These are phyloP conservation scores for Edolisoma coerulescens DNA, from an alignment of 2,113 vertebrate genomes.

Conservation along the genomic window DNA sequence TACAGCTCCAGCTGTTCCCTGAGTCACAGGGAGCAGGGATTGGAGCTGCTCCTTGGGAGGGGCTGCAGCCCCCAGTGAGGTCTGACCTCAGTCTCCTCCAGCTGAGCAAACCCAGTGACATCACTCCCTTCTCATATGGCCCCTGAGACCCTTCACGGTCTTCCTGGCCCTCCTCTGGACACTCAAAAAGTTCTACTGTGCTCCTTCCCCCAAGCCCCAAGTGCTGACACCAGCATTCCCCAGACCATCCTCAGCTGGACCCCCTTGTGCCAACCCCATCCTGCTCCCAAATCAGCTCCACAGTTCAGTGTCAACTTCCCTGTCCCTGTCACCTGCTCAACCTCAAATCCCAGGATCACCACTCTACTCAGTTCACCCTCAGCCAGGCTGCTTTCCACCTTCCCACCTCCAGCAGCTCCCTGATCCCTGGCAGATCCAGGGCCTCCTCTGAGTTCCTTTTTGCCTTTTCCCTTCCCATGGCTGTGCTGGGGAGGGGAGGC, in stretches of 20 bases:
- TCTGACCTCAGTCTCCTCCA: neutral
- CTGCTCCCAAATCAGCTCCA: neutral
- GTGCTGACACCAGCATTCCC: neutral
- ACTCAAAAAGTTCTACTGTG: neutral
- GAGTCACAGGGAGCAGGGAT: neutral
- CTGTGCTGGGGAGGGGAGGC: neutral
- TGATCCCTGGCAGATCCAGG: too few species aligned
- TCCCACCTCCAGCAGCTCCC: neutral
- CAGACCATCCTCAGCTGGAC: neutral
- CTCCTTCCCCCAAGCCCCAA: neutral
- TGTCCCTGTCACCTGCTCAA: neutral
- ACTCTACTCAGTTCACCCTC: neutral
- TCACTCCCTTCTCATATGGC: neutral
- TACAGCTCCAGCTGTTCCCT: neutral
- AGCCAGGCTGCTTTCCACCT: neutral
- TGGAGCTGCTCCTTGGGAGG: rapidly evolving
- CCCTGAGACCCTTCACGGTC: neutral
- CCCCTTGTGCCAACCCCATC: neutral
- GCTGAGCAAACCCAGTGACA: neutral
- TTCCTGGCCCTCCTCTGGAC: neutral
- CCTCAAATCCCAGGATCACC: neutral
- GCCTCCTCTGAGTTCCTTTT: neutral
- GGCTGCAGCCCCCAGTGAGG: neutral
- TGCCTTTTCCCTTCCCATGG: neutral
- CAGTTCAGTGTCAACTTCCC: too few species aligned